Percentiles rank a stretch among this genome's conserved stretches.
Evolutionary conservation across 2,797 vertebrate genomes (phyloP).

Genomic region (Cichlasoma orientale): DNA sequence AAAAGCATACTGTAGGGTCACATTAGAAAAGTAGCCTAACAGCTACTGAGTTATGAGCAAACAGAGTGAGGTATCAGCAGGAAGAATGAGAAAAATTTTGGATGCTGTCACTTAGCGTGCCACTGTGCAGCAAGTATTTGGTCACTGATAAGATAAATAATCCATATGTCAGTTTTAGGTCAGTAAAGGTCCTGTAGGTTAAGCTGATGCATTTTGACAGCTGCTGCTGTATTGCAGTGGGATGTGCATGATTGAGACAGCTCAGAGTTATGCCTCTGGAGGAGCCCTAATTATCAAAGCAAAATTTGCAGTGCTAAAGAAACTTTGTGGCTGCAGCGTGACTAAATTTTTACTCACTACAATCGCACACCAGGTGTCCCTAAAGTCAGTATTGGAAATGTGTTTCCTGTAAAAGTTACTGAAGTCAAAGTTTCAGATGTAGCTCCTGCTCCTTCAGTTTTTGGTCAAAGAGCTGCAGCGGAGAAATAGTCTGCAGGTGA

Average conservation of each 20-base stretch:
- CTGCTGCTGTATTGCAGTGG: not conserved
- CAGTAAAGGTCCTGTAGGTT: not conserved
- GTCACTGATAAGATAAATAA: slow-evolving; percentile 1
- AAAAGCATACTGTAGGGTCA: not conserved
- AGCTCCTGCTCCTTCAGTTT: not conserved
- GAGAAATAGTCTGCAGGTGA: not conserved
- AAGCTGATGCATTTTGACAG: not conserved
- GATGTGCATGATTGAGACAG: not conserved
- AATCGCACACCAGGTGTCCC: not conserved
- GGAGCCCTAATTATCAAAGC: not conserved
- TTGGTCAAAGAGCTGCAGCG: not conserved
- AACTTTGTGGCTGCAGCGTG: not conserved
- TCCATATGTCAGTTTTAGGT: not conserved
- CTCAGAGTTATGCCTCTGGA: not conserved
- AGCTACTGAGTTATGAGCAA: not conserved
- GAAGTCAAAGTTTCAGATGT: not conserved
- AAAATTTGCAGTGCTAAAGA: not conserved
- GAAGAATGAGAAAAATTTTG: not conserved
- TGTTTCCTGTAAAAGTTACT: not conserved
- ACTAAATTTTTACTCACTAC: not conserved
- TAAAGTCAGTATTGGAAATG: not conserved
- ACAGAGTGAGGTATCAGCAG: not conserved
- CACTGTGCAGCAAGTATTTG: slow-evolving; percentile 6
- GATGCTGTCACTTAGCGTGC: not conserved
- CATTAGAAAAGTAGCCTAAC: not conserved